Conservation (phyloP, 2,113 vertebrate species). For the Columba janthina region DNA sequence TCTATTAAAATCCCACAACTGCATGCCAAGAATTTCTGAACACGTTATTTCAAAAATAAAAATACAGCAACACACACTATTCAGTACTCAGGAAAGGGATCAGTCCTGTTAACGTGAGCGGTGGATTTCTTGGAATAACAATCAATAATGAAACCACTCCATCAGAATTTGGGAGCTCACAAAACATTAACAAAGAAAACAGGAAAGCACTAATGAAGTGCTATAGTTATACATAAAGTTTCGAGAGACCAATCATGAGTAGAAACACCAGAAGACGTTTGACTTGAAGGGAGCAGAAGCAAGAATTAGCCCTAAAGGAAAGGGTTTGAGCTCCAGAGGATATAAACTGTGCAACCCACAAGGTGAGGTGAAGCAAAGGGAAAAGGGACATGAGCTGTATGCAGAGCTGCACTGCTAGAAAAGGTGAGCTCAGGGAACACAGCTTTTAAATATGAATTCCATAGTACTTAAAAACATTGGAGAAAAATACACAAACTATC, state of each 20-base stretch:
- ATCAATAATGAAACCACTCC: background rate
- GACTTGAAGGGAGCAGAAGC: background rate
- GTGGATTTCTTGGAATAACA: background rate
- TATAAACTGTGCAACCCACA: background rate
- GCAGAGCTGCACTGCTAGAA: background rate
- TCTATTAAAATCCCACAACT: background rate
- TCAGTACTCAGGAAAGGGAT: background rate
- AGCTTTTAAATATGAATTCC: background rate
- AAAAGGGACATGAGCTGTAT: background rate
- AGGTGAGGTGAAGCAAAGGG: background rate
- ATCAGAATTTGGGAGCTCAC: background rate
- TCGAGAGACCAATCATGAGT: rapidly evolving
- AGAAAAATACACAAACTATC: background rate
- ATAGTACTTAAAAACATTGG: background rate
- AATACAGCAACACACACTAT: background rate
- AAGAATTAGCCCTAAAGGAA: background rate
- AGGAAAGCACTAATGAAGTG: background rate
- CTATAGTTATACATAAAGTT: background rate
- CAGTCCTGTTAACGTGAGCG: background rate
- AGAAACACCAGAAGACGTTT: background rate
- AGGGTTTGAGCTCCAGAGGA: background rate
- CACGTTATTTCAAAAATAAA: background rate
- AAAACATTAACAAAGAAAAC: background rate
- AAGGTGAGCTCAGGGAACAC: background rate
- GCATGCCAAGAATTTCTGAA: background rate